Percentiles rank a stretch among this genome's conserved stretches.
phyloP scores from a whole-genome alignment of 1,140 invertebrate species.

The Megalopta genalis region DNA sequence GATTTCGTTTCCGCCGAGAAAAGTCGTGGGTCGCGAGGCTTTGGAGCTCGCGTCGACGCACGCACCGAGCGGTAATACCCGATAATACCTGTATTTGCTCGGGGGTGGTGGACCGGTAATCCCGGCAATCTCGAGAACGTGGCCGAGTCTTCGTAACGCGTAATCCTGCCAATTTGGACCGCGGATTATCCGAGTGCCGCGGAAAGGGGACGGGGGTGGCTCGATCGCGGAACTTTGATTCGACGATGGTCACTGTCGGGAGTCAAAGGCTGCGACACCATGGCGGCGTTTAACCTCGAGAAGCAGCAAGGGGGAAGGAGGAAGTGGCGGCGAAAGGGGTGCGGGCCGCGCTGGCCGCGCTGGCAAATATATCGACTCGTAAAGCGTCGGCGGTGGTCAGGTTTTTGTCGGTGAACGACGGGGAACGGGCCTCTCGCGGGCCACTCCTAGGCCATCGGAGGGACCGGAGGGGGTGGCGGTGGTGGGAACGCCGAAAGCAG shows the following conservation, averaged over 20 bases:
- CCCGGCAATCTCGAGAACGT: constrained; percentile 71
- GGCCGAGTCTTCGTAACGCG: constrained; percentile 61
- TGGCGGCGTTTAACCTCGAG: too few relatives aligned
- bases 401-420: constrained; percentile 38
- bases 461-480: neutral
- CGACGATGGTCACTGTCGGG: neutral
- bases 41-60: neutral
- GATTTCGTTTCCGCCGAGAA: too few relatives aligned
- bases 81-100: constrained; percentile 68
- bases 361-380: constrained; percentile 64
- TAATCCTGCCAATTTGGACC: constrained; percentile 73
- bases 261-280: too few relatives aligned
- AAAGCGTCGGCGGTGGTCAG: constrained; percentile 53
- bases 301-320: too few relatives aligned
- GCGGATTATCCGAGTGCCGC: constrained; percentile 63
- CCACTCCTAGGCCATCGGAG: neutral
- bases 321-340: neutral
- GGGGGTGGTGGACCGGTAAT: constrained; percentile 58
- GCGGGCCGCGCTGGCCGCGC: neutral
- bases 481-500: constrained; percentile 20
- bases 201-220: neutral
- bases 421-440: neutral
- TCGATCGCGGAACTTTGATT: constrained; percentile 47
- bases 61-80: constrained; percentile 53
- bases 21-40: neutral